Evolutionary conservation across 2,113 vertebrate genomes (phyloP).

Genomic region (Tachysurus fulvidraco): DNA sequence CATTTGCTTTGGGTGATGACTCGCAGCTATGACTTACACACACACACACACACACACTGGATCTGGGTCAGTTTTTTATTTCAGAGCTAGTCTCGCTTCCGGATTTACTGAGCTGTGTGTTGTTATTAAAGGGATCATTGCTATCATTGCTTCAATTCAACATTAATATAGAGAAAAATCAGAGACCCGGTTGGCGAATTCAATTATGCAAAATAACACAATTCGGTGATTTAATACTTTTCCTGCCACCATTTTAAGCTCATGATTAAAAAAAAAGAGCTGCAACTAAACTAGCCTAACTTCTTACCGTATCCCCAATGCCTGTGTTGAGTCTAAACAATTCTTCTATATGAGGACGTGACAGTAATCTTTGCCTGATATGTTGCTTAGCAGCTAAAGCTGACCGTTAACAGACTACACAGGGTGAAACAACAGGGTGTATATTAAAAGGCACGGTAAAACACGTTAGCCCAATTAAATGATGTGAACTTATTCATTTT

Average conservation of each 20-base stretch:
- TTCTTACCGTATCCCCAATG: neutral
- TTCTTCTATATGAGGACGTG: neutral
- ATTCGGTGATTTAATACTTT: neutral
- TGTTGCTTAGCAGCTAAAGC: neutral
- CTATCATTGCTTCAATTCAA: neutral
- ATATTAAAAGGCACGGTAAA: neutral
- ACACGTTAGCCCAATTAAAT: too few species aligned
- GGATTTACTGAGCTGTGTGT: neutral
- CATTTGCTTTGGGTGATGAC: constrained; percentile 28
- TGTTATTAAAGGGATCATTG: constrained; percentile 17
- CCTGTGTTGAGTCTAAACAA: neutral
- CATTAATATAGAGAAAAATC: constrained; percentile 12
- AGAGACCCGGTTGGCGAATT: constrained; percentile 17
- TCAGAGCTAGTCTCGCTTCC: neutral
- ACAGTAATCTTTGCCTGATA: neutral
- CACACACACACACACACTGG: neutral
- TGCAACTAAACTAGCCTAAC: neutral
- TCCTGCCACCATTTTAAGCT: neutral
- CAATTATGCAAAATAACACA: constrained; percentile 37
- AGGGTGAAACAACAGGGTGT: neutral
- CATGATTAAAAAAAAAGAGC: neutral
- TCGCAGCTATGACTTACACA: neutral
- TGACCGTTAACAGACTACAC: neutral
- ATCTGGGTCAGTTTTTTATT: neutral
- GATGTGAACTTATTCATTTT: neutral